Percentiles rank a stretch among this genome's conserved stretches.
Conservation (phyloP, 2,113 vertebrate genomes). For the Azemiops feae region DNA sequence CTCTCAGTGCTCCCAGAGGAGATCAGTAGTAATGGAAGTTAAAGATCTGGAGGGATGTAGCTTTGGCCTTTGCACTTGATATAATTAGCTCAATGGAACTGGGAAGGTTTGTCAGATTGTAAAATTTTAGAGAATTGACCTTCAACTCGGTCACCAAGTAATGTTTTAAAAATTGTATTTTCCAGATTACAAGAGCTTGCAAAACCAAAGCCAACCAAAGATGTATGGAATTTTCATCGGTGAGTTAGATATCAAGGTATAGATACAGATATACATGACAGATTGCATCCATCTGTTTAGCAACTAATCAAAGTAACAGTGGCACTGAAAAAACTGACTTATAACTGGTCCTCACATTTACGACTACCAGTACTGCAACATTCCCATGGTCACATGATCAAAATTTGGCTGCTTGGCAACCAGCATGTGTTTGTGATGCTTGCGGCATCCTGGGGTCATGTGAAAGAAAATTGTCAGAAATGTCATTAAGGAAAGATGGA, state of each 20-base stretch:
- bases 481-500: not conserved
- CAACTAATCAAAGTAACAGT: not conserved
- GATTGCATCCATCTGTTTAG: not conserved
- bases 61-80: not conserved
- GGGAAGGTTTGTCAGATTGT: not conserved
- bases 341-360: not conserved
- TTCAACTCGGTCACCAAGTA: not conserved
- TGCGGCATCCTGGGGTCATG: not conserved
- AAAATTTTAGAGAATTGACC: not conserved
- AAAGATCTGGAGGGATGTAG: not conserved
- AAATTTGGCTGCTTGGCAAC: not conserved
- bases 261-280: not conserved
- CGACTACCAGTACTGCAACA: not conserved
- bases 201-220: slow-evolving; percentile 35
- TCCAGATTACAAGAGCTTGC: slow-evolving; percentile 41
- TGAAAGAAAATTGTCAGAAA: not conserved
- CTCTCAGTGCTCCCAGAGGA: not conserved
- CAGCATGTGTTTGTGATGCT: not conserved
- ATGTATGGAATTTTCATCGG: not conserved
- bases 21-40: not conserved
- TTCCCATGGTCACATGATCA: not conserved
- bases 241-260: slow-evolving; percentile 11
- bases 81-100: not conserved
- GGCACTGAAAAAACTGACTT: not conserved
- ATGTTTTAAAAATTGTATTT: slow-evolving; percentile 11